Evolutionary conservation across 2,797 vertebrate genomes (phyloP), one percentile per base, ranked within the genome.

Genomic region (Percopsis omiscomaycus): DNA sequence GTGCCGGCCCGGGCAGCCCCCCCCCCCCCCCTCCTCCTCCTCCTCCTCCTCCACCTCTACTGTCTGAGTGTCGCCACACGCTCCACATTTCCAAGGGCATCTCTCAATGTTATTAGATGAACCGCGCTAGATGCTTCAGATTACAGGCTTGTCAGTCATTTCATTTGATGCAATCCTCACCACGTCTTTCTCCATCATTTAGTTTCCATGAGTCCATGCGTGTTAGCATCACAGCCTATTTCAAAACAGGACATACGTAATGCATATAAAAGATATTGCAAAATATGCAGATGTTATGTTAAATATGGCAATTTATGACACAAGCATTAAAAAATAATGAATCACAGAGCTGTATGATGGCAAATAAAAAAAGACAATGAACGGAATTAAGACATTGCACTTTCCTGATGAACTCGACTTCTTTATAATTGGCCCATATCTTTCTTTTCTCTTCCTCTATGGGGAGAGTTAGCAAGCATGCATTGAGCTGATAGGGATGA

Each of bases 81-180:
- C 74, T 68, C 65, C 64, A 50, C 77, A 29, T 78, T 79, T 84
- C 77, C 82, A 89, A 91, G 89, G 87, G 83, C 81, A 81, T 77
- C 64, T 75, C 71, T 44, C 71, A 79, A 66, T 77, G 63, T 72
- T 80, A 86, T 84, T 80, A 72, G 74, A 85, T 79, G 62, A 79
- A 81, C 78, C 83, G 75, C 64, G 56, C 68, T 74, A 72, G 68
- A 77, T 72, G 77, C 74, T 80, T 61, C 66, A 83, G 80, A 88
- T 87, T 80, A 86, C 65, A 52, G 59, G 80, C 71, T 79, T 82
- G 85, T 87, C 82, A 85, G 74, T 88, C 83, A 82, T 73, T 75
- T 85, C 82, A 89, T 90, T 82, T 87, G 80, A 87, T 66, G 69
- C 73, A 79, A 84, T 81, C 75, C 74, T 71, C 75, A 44, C 86